A percentile compares a stretch with the other conserved stretches of the same genome.
These are phyloP conservation scores for Hippocampus guttulatus DNA, from an alignment of 2,113 vertebrate species.

Conservation along the genomic window DNA sequence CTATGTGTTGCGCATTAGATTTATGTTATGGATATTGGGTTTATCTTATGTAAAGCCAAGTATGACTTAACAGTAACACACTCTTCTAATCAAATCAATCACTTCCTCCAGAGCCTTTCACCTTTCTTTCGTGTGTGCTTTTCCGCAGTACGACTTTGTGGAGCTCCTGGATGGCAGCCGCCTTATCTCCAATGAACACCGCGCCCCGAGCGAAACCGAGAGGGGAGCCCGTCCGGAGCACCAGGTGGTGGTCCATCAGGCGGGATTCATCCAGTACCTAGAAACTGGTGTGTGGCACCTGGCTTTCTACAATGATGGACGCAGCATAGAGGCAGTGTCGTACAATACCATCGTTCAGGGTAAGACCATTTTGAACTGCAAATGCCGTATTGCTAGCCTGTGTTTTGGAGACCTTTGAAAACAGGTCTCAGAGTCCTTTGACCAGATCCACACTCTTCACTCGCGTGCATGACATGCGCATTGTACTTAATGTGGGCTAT, in stretches of 20 bases:
- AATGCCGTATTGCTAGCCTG: background rate
- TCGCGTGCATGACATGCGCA: too few species aligned
- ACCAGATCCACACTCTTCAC: too few species aligned
- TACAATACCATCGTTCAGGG: slow-evolving; percentile 95
- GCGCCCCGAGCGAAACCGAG: slow-evolving; percentile 75
- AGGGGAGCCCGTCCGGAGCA: slow-evolving; percentile 73
- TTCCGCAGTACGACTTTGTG: slow-evolving; percentile 92
- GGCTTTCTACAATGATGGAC: slow-evolving; percentile 97
- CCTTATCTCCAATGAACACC: slow-evolving; percentile 88
- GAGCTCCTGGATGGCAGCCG: slow-evolving; percentile 95
- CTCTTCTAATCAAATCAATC: background rate
- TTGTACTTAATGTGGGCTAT: too few species aligned
- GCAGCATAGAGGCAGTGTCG: slow-evolving; percentile 85
- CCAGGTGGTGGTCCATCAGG: slow-evolving; percentile 86
- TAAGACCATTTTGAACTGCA: slow-evolving; percentile 56
- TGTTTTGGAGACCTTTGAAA: background rate
- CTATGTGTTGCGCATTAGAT: background rate
- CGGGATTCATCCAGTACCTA: slow-evolving; percentile 96
- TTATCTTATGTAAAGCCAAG: background rate
- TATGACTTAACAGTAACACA: background rate
- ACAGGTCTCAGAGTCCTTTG: background rate
- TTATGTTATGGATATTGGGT: background rate
- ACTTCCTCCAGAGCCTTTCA: background rate
- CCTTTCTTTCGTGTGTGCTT: background rate
- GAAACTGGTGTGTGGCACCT: slow-evolving; percentile 96